Conservation (phyloP, 2,888 invertebrate genomes). For the Pimpla rufipes region DNA sequence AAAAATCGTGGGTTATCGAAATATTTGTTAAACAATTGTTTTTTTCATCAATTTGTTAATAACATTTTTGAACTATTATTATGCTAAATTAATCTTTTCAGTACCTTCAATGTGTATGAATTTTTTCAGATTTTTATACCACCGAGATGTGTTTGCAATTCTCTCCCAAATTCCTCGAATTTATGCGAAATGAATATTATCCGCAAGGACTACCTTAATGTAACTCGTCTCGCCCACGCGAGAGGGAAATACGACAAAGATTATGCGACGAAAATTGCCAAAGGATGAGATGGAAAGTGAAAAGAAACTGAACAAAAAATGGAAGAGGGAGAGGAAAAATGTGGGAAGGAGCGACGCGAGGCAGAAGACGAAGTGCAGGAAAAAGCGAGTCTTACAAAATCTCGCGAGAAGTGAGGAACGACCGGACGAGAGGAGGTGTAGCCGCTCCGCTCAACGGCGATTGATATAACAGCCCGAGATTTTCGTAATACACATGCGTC, state of each 20-base stretch:
- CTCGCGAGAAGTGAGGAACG: slow-evolving; percentile 57
- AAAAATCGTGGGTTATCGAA: no score
- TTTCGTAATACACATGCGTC: slow-evolving; percentile 63
- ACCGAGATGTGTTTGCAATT: no score
- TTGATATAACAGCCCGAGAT: slow-evolving; percentile 71
- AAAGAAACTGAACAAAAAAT: slow-evolving; percentile 6
- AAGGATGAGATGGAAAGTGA: slow-evolving; percentile 20
- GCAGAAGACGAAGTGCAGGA: slow-evolving; percentile 46
- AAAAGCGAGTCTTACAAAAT: slow-evolving; percentile 52
- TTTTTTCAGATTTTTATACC: no score
- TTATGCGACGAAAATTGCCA: no score
- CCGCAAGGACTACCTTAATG: no score
- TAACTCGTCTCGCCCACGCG: slow-evolving; percentile 34
- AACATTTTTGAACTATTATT: no score
- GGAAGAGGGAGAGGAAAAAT: neutral
- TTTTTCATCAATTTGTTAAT: no score
- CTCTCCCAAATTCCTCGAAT: no score
- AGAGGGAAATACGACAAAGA: slow-evolving; percentile 50
- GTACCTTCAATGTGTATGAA: no score
- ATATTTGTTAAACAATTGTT: no score
- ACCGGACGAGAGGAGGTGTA: slow-evolving; percentile 55
- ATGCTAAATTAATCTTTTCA: no score
- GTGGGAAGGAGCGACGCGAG: neutral
- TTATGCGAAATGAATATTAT: no score
- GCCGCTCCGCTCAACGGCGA: slow-evolving; percentile 62